Percentiles rank a stretch among this genome's conserved stretches.
These are phyloP conservation scores for Xenus cinereus DNA, from an alignment of 2,113 vertebrate genomes.

Conservation along the genomic window DNA sequence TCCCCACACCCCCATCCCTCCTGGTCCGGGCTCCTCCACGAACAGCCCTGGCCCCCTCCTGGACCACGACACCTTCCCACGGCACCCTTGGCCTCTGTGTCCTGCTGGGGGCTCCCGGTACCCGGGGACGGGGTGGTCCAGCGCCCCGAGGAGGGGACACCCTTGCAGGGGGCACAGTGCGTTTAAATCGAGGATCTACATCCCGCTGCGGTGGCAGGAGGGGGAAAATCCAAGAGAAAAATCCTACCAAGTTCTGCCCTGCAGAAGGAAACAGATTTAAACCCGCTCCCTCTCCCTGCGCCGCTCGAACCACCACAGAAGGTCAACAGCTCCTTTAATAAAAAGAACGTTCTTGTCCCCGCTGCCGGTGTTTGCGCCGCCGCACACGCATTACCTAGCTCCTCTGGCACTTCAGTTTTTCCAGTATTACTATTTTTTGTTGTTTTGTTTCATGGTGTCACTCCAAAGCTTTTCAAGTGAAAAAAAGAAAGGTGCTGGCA, in stretches of 20 bases:
- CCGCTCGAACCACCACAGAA: not conserved
- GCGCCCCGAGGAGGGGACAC: fast-evolving
- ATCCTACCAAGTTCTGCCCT: not conserved
- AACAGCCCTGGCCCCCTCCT: not conserved
- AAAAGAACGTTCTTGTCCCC: not conserved
- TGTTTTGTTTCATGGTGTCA: not conserved
- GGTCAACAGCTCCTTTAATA: not conserved
- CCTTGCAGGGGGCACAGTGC: fast-evolving
- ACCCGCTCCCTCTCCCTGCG: fast-evolving
- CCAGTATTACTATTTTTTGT: not conserved
- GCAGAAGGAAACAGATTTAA: not conserved
- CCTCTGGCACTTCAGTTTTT: not conserved
- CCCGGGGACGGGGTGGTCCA: not conserved
- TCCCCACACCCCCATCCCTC: not conserved
- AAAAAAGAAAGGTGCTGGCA: not conserved
- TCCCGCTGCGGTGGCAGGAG: not conserved
- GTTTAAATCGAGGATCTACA: fast-evolving
- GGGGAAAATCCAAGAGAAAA: not conserved
- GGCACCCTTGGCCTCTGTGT: not conserved
- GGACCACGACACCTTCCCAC: fast-evolving
- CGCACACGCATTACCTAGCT: not conserved
- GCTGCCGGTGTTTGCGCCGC: not conserved
- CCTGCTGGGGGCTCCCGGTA: fast-evolving
- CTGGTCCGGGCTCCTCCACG: fast-evolving
- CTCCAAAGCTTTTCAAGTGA: not conserved